These are phyloP conservation scores for Anthoscopus minutus DNA, from an alignment of 2,113 vertebrate genomes.

Conservation along the genomic window DNA sequence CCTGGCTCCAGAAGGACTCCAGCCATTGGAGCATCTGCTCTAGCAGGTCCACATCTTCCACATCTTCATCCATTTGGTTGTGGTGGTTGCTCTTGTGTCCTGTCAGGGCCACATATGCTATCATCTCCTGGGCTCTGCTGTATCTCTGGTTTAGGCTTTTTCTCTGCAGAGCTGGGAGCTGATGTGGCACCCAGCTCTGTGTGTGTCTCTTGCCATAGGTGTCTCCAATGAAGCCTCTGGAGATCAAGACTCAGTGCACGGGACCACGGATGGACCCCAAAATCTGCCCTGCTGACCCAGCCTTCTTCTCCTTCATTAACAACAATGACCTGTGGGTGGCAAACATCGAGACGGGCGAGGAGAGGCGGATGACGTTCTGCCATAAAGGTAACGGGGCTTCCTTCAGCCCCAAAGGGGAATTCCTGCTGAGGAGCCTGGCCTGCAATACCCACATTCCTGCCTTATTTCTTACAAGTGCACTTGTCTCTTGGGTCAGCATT, in stretches of 20 bases:
- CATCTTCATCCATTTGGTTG: not conserved
- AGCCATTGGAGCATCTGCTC: not conserved
- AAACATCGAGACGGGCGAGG: constrained; percentile 87
- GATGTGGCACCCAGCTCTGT: not conserved
- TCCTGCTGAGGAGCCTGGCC: not conserved
- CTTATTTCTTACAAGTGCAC: not conserved
- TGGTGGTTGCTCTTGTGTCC: not conserved
- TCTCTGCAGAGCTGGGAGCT: not conserved
- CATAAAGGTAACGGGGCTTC: constrained; percentile 78
- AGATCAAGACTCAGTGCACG: constrained; percentile 91
- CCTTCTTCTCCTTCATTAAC: constrained; percentile 93
- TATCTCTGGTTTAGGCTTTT: not conserved
- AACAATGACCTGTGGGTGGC: constrained; percentile 93
- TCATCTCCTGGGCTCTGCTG: not conserved
- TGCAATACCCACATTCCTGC: not conserved
- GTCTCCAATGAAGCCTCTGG: constrained; percentile 89
- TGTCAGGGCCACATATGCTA: not conserved
- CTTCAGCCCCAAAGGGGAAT: not conserved
- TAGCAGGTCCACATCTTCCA: not conserved
- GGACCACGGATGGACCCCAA: constrained; percentile 98
- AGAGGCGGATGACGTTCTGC: constrained; percentile 86
- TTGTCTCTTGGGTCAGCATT: not conserved
- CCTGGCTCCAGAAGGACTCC: not conserved
- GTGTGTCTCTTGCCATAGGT: constrained; percentile 64
- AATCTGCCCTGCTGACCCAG: constrained; percentile 87